These are phyloP conservation scores for Torymus auratus DNA, from an alignment of 2,888 invertebrate species.

Conservation along the genomic window DNA sequence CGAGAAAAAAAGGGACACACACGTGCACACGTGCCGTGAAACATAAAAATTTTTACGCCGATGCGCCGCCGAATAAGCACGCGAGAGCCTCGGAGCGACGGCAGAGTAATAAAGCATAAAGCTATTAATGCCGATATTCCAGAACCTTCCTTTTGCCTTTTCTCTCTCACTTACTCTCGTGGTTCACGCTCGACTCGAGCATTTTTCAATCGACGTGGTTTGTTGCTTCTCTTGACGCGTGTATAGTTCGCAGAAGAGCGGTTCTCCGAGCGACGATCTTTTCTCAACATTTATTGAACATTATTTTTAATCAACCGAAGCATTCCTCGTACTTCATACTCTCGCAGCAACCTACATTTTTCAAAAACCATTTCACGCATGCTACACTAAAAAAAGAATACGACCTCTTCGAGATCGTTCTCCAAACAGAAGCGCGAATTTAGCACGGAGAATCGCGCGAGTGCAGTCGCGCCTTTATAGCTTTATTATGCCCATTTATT, in stretches of 20 bases:
- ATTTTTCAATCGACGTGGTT: constrained; percentile 30
- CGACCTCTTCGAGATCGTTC: no score
- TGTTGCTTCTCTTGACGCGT: not conserved
- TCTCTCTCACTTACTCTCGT: not conserved
- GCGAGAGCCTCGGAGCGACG: constrained; percentile 43
- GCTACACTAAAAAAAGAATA: no score
- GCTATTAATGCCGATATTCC: constrained; percentile 65
- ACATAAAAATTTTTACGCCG: constrained; percentile 33
- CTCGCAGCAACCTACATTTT: no score
- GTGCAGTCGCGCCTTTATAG: constrained; percentile 25
- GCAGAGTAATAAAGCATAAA: constrained; percentile 71
- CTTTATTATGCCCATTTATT: constrained; percentile 53
- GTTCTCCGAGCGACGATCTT: no score
- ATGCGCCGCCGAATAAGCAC: constrained; percentile 34
- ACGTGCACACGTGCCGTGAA: not conserved
- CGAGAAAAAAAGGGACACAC: not conserved
- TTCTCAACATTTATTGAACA: no score
- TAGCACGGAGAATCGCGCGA: not conserved
- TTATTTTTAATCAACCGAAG: no score
- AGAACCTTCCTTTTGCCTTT: not conserved
- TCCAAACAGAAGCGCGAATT: constrained; percentile 29
- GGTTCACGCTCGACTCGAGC: not conserved
- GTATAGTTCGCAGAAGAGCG: constrained; percentile 11
- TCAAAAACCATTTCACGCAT: no score
- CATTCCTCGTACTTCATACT: no score